Conservation (phyloP, 1,140 invertebrate genomes). For the Eriosoma lanigerum region DNA sequence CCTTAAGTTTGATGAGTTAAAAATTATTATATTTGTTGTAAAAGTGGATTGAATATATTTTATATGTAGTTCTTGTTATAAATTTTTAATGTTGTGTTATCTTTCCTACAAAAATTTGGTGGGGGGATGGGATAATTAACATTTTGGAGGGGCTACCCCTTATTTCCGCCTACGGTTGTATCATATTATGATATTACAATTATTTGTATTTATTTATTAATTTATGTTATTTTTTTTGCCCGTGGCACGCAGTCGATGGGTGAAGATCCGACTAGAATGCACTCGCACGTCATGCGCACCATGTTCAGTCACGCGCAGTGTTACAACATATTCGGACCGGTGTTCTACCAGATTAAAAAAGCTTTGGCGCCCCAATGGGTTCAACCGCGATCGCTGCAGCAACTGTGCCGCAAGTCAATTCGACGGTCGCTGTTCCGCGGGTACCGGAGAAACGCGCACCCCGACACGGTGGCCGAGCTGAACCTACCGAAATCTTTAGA, state of each 20-base stretch:
- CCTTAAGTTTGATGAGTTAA: too few species aligned
- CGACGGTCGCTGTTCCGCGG: constrained; percentile 51
- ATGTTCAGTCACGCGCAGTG: constrained; percentile 57
- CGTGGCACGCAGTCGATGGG: constrained; percentile 55
- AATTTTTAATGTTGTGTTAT: too few species aligned
- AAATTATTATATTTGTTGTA: too few species aligned
- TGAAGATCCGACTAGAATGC: constrained; percentile 56
- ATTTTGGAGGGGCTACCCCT: too few species aligned
- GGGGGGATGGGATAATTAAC: too few species aligned
- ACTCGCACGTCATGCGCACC: constrained; percentile 56
- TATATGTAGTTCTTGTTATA: too few species aligned
- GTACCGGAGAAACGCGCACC: constrained; percentile 2
- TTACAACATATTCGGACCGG: constrained; percentile 56
- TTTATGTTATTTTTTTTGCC: constrained; percentile 6
- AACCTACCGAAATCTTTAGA: constrained; percentile 36
- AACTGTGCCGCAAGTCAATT: constrained; percentile 55
- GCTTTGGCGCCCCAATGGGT: constrained; percentile 56
- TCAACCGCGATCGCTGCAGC: constrained; percentile 55
- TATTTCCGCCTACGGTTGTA: too few species aligned
- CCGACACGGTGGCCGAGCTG: constrained; percentile 35
- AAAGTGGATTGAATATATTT: too few species aligned
- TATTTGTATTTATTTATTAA: neutral
- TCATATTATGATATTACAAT: too few species aligned
- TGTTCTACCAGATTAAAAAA: constrained; percentile 57
- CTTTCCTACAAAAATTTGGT: too few species aligned